Conservation (phyloP, 2,888 invertebrate species). For the Drosophila cognata region DNA sequence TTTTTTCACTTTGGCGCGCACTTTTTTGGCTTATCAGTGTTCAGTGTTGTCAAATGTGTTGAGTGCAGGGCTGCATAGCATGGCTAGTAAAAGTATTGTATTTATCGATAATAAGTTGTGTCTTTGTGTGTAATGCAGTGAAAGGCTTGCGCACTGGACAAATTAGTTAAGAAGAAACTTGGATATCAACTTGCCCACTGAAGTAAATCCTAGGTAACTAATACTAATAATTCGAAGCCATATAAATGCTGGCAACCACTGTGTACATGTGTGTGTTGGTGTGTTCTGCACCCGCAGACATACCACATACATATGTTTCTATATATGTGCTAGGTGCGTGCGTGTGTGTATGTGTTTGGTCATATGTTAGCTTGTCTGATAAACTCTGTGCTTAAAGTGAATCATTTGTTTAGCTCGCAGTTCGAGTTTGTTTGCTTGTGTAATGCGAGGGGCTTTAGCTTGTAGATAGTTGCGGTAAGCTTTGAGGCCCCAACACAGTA, state of each 20-base stretch:
- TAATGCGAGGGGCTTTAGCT: conserved; percentile 45
- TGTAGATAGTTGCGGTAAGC: conserved; percentile 53
- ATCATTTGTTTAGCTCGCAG: conserved; percentile 70
- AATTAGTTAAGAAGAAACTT: conserved; percentile 56
- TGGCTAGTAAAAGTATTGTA: background rate
- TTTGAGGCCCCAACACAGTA: conserved; percentile 6
- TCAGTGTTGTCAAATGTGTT: conserved; percentile 35
- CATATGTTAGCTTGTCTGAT: conserved; percentile 60
- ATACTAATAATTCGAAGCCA: conserved; percentile 58
- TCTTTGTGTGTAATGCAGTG: conserved; percentile 51
- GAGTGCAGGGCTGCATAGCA: conserved; percentile 33
- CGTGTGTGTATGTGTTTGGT: conserved; percentile 36
- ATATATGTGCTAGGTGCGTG: conserved; percentile 4
- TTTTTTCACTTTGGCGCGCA: conserved; percentile 15
- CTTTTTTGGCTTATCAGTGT: conserved; percentile 13
- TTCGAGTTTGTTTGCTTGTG: conserved; percentile 58
- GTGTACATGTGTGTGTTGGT: conserved; percentile 2
- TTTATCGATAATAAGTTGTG: conserved; percentile 44
- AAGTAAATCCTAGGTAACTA: conserved; percentile 68
- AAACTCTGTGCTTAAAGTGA: conserved; percentile 57
- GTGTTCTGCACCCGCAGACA: conserved; percentile 24
- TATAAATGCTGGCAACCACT: conserved; percentile 34
- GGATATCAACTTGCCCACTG: conserved; percentile 55
- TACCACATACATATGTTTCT: conserved; percentile 4
- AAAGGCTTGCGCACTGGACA: conserved; percentile 61